Evolutionary conservation across 2,888 invertebrate species (phyloP).

Genomic region (Tenthredo mesomela): DNA sequence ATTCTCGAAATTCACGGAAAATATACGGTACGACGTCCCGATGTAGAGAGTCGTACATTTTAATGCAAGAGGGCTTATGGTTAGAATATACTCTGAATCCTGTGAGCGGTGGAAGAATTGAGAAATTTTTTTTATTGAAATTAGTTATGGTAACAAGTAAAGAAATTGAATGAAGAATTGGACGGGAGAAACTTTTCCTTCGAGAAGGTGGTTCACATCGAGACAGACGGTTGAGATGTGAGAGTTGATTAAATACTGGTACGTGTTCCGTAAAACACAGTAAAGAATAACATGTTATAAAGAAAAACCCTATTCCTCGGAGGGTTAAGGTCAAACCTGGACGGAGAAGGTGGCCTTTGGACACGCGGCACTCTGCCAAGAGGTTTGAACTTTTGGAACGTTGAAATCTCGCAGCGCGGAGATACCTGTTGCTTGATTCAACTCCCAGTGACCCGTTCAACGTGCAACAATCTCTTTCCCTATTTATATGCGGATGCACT

Average conservation of each 20-base stretch:
- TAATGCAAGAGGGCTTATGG: not conserved
- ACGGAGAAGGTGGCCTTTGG: not conserved
- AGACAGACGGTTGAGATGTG: not conserved
- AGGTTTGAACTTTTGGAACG: constrained; percentile 31
- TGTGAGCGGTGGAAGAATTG: not conserved
- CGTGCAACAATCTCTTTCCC: constrained; percentile 37
- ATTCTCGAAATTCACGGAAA: not conserved
- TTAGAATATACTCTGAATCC: not conserved
- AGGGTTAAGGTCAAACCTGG: constrained; percentile 1
- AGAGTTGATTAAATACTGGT: not conserved
- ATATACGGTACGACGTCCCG: not conserved
- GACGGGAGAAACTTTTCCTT: not conserved
- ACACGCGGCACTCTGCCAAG: constrained; percentile 38
- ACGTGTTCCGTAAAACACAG: not conserved
- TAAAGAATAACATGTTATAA: not conserved
- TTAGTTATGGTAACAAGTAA: not conserved
- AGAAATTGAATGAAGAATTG: not conserved
- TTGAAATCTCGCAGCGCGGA: constrained; percentile 43
- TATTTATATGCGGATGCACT: not conserved
- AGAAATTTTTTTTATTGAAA: not conserved
- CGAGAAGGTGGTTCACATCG: not conserved
- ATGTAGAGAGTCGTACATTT: not conserved
- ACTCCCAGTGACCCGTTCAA: constrained; percentile 29
- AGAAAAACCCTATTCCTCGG: not conserved
- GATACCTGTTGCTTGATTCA: constrained; percentile 49